phyloP scores from a whole-genome alignment of 2,888 invertebrate genomes.

The Bedellia somnulentella region DNA sequence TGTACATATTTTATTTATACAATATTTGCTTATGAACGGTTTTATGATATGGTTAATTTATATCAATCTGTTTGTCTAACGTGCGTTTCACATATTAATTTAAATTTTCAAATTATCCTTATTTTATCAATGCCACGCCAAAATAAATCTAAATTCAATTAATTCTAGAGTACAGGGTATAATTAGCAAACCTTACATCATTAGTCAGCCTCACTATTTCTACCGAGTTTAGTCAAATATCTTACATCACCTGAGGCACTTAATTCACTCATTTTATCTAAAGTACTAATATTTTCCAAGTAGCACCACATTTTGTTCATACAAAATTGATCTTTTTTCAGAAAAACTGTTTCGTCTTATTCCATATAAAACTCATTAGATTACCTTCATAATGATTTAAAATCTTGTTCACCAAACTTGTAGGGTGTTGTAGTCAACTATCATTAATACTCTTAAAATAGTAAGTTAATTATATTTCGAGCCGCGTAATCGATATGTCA shows the following conservation, averaged over 20 bases:
- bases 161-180: conserved; percentile 60
- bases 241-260: too few relatives aligned
- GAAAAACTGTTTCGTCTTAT: background rate
- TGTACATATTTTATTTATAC: too few relatives aligned
- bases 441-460: background rate
- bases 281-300: too few relatives aligned
- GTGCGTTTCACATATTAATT: background rate
- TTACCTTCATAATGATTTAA: background rate
- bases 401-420: background rate
- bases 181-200: conserved; percentile 20
- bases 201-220: background rate
- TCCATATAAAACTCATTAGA: background rate
- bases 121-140: too few relatives aligned
- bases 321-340: too few relatives aligned
- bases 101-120: background rate
- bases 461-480: conserved; percentile 42
- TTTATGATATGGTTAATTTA: too few relatives aligned
- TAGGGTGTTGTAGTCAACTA: background rate
- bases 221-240: too few relatives aligned
- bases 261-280: too few relatives aligned
- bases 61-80: too few relatives aligned
- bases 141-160: too few relatives aligned
- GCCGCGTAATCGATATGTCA: conserved; percentile 62
- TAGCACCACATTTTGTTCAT: too few relatives aligned
- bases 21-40: too few relatives aligned